phyloP scores from a whole-genome alignment of 2,888 invertebrate genomes.

The Apamea monoglypha region DNA sequence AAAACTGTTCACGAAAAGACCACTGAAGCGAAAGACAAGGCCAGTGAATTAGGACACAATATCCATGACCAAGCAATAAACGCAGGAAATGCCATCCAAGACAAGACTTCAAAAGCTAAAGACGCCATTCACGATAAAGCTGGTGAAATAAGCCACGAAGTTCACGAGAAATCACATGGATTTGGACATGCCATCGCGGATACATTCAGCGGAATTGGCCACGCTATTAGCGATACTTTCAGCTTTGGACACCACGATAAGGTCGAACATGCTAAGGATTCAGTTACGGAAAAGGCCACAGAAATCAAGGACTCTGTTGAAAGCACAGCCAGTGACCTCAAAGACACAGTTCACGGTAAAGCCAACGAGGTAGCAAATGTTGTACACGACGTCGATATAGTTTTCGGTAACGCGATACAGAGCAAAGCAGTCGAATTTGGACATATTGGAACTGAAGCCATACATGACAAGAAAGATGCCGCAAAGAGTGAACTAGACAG shows the following conservation, averaged over 20 bases:
- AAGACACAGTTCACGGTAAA: constrained; percentile 62
- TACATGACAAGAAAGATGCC: constrained; percentile 77
- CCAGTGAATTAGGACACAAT: constrained; percentile 47
- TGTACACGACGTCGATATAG: constrained; percentile 73
- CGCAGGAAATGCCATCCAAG: constrained; percentile 55
- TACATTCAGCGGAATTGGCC: constrained; percentile 64
- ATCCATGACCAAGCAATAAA: constrained; percentile 50
- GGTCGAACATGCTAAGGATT: constrained; percentile 65
- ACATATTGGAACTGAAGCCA: constrained; percentile 55
- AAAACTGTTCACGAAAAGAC: constrained; percentile 58
- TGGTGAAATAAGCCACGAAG: constrained; percentile 56
- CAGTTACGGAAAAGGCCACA: constrained; percentile 59
- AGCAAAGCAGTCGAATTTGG: constrained; percentile 74
- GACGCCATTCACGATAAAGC: constrained; percentile 60
- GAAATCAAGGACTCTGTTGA: constrained; percentile 67
- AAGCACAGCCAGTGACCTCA: constrained; percentile 59
- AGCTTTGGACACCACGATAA: constrained; percentile 67
- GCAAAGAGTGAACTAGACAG: constrained; percentile 82
- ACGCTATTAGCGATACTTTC: constrained; percentile 68
- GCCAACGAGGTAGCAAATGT: constrained; percentile 67
- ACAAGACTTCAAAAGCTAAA: constrained; percentile 56
- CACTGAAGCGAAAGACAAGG: constrained; percentile 56
- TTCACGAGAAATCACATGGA: constrained; percentile 64
- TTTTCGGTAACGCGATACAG: constrained; percentile 71
- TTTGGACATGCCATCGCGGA: constrained; percentile 66